These are phyloP conservation scores for Apamea monoglypha DNA, from an alignment of 2,888 invertebrate species.

Conservation along the genomic window DNA sequence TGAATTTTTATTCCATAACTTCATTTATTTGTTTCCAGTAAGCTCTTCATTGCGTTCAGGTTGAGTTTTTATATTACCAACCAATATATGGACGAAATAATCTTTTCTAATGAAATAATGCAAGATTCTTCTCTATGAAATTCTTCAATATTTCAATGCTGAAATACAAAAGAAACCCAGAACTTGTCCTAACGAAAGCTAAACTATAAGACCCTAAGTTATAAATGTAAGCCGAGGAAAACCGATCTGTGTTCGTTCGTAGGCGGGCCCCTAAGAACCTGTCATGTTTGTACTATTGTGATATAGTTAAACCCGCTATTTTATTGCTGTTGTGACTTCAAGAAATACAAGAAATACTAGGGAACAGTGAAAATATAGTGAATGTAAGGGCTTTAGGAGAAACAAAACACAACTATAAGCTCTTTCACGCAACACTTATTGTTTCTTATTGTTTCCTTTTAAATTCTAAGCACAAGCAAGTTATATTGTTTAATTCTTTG, in stretches of 20 bases:
- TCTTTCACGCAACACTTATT: slow-evolving; percentile 20
- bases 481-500: not conserved
- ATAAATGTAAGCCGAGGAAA: slow-evolving; percentile 58
- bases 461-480: not conserved
- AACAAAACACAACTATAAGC: slow-evolving; percentile 35
- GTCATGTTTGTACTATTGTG: slow-evolving; percentile 62
- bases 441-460: not conserved
- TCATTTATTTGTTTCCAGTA: slow-evolving; percentile 35
- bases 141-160: not conserved
- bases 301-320: slow-evolving; percentile 60
- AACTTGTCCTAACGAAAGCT: slow-evolving; percentile 23
- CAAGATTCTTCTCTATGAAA: not conserved
- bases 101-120: not conserved
- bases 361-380: slow-evolving; percentile 32
- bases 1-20: slow-evolving; percentile 24
- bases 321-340: slow-evolving; percentile 61
- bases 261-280: slow-evolving; percentile 57
- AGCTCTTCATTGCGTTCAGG: slow-evolving; percentile 11
- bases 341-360: slow-evolving; percentile 53
- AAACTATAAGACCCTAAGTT: slow-evolving; percentile 43
- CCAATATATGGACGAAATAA: not conserved
- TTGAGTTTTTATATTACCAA: not conserved
- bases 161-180: slow-evolving; percentile 37
- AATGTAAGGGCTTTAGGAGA: slow-evolving; percentile 26
- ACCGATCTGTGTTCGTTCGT: slow-evolving; percentile 61